These are phyloP conservation scores for Folsomia manolachei DNA, from an alignment of 2,888 invertebrate genomes.

Conservation along the genomic window DNA sequence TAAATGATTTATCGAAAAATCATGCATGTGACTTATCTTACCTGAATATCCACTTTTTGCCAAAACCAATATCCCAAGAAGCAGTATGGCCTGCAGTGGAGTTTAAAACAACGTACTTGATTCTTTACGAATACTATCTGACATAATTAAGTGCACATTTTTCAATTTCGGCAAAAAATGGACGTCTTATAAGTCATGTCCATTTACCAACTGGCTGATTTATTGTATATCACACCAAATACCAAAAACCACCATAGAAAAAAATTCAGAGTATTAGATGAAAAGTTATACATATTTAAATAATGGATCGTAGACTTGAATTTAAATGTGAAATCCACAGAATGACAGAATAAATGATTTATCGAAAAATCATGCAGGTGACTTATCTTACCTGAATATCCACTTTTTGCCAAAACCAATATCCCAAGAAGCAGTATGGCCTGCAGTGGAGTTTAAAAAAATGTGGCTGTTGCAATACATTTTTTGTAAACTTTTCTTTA, in stretches of 20 bases:
- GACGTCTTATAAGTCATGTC: too few relatives aligned
- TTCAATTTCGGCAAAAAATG: not conserved
- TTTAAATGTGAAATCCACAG: too few relatives aligned
- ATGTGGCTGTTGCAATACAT: constrained; percentile 42
- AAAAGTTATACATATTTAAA: too few relatives aligned
- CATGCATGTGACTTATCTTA: constrained; percentile 29
- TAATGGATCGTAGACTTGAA: too few relatives aligned
- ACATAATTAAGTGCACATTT: not conserved
- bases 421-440: constrained; percentile 43
- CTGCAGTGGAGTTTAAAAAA: constrained; percentile 45
- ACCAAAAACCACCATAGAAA: too few relatives aligned
- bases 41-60: constrained; percentile 43
- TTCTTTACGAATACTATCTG: constrained; percentile 27
- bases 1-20: constrained; percentile 13
- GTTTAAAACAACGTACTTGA: constrained; percentile 39
- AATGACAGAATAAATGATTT: constrained; percentile 13
- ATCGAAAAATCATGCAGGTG: constrained; percentile 13
- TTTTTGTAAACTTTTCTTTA: constrained; percentile 32
- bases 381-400: constrained; percentile 40
- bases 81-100: constrained; percentile 43
- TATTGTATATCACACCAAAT: too few relatives aligned
- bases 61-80: constrained; percentile 50
- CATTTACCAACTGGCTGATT: too few relatives aligned
- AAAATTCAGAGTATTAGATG: too few relatives aligned
- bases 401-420: constrained; percentile 48